phyloP scores from a whole-genome alignment of 2,888 invertebrate species.

The Lycia hirtaria region DNA sequence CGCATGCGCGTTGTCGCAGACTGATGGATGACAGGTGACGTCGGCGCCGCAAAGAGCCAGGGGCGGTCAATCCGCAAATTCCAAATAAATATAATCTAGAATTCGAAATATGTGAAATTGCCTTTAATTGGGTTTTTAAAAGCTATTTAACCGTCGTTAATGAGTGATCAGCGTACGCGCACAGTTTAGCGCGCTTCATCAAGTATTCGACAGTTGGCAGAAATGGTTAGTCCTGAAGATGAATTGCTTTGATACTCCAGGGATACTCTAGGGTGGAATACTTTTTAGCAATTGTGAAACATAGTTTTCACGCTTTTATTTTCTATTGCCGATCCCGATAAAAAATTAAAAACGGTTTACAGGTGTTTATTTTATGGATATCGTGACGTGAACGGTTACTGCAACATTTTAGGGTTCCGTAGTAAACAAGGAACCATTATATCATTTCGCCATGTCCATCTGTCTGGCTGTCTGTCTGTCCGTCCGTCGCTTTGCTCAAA shows the following conservation, averaged over 20 bases:
- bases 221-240: constrained; percentile 25
- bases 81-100: constrained; percentile 63
- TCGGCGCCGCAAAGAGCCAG: constrained; percentile 52
- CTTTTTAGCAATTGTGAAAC: constrained; percentile 6
- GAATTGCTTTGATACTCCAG: constrained; percentile 25
- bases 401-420: no score
- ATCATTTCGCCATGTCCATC: no score
- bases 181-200: constrained; percentile 14
- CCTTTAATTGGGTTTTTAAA: constrained; percentile 58
- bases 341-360: no score
- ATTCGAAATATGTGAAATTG: constrained; percentile 51
- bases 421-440: no score
- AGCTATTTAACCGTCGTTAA: constrained; percentile 49
- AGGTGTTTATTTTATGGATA: no score
- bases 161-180: constrained; percentile 46
- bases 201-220: constrained; percentile 28
- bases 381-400: no score
- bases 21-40: constrained; percentile 85
- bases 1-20: constrained; percentile 78
- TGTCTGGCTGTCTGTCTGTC: no score
- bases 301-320: constrained; percentile 7
- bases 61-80: constrained; percentile 54
- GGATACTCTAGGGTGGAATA: constrained; percentile 6
- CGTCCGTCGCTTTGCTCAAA: no score
- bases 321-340: not conserved